Percentiles rank a stretch among this genome's conserved stretches.
Evolutionary conservation across 2,113 vertebrate genomes (phyloP).

Genomic region (Misgurnus anguillicaudatus): DNA sequence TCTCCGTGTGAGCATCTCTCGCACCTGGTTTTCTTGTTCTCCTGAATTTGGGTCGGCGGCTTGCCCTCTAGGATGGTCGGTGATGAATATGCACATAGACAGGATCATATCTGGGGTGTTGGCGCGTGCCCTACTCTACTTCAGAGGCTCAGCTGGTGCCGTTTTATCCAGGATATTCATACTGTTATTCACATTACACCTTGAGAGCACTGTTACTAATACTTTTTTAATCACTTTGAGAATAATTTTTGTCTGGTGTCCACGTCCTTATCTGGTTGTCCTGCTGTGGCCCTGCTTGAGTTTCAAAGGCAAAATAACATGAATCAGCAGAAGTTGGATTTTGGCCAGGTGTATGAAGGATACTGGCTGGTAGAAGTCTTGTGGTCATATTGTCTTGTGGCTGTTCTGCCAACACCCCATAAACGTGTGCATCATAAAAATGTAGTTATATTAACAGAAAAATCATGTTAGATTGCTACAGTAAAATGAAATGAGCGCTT

Average conservation of each 20-base stretch:
- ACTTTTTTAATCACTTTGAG: slow-evolving; percentile 22
- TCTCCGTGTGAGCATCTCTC: slow-evolving; percentile 13
- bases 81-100: slow-evolving; percentile 42
- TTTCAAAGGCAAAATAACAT: slow-evolving; percentile 11
- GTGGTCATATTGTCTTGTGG: neutral
- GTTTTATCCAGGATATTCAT: slow-evolving; percentile 9
- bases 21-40: slow-evolving; percentile 7
- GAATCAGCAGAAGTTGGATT: slow-evolving; percentile 11
- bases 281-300: slow-evolving; percentile 7
- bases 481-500: no score
- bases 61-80: neutral
- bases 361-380: neutral
- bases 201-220: slow-evolving; percentile 1
- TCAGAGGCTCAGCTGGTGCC: neutral
- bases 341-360: slow-evolving; percentile 14
- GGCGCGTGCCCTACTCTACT: slow-evolving; percentile 35
- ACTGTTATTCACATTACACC: neutral
- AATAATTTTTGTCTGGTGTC: neutral
- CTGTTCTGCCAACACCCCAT: neutral
- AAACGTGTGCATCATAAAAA: no score
- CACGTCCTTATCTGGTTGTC: slow-evolving; percentile 17
- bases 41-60: slow-evolving; percentile 34
- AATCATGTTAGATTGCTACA: no score
- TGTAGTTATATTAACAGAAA: no score
- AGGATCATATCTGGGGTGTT: slow-evolving; percentile 19